Base-by-base conservation (phyloP, 2,797 vertebrate genomes). In the Phylloscopus collybita region DNA sequence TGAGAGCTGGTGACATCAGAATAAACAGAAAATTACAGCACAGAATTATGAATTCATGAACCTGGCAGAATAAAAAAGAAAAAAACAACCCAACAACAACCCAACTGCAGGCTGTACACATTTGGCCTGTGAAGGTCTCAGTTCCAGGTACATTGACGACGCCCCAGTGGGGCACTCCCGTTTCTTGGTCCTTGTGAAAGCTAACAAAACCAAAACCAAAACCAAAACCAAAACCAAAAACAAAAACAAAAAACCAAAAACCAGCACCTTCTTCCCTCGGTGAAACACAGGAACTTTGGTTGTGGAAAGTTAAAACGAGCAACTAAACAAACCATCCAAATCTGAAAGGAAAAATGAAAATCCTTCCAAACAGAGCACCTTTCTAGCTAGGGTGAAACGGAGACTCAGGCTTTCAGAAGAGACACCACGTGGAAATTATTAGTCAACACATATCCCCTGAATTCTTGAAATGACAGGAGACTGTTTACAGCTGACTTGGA, bases 241-340 rank as follows among this genome's bases (percentile, higher is more conserved):
- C 34, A 34, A 34, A 34, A 34, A 7, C 34, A 34, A 34, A 34
- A 34, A 34, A 34, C 34, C 34, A 34, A 34, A 34, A 34, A 34
- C 60, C 78, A 95, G 94, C 95, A 92, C 93, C 94, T 94, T 76
- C 90, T 85, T 88, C 91, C 88, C 94, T n/a, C 45, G 90, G 83
- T 87, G 90, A 95, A 86, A 93, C 27, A 7, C 16, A 74, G 93
- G 57, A 93, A 86, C 93, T 95, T 97, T 96, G 95, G 95, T 94
- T 75, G 83, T 92, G 90, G 94, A 95, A 70, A 73, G 16, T 32
- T 27, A 9, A 92, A 92, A 92, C 0, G 13, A 88, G 49, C 64
- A 75, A 73, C 32, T 80, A 53, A 83, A 80, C 30, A 81, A 86
- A 74, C 59, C 42, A 88, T 23, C 51, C 70, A 80, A 65, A 53